Conservation (phyloP, 2,797 vertebrate genomes). For the Miichthys miiuy region DNA sequence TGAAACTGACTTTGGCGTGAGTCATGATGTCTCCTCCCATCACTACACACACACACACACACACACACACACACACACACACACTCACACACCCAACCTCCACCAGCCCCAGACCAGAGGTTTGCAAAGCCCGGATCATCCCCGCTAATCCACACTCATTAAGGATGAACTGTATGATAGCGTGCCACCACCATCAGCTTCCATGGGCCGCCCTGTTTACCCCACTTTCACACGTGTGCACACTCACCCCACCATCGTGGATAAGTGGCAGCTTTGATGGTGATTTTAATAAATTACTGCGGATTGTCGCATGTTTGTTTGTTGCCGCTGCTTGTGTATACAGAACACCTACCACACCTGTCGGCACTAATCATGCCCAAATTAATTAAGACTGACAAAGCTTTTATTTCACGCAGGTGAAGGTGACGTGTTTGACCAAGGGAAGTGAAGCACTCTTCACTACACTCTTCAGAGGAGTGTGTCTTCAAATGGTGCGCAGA, state of each 20-base stretch:
- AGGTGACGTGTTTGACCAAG: constrained; percentile 45
- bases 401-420: constrained; percentile 53
- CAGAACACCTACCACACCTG: constrained; percentile 64
- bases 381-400: constrained; percentile 73
- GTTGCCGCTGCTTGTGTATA: constrained; percentile 57
- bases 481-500: constrained; percentile 45
- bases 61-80: constrained; percentile 6
- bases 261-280: constrained; percentile 79
- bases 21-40: constrained; percentile 49
- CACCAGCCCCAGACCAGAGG: constrained; percentile 73
- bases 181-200: constrained; percentile 69
- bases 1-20: constrained; percentile 69
- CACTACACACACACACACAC: not conserved
- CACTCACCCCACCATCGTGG: constrained; percentile 28
- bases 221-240: constrained; percentile 47
- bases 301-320: constrained; percentile 60
- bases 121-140: constrained; percentile 92
- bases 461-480: constrained; percentile 30
- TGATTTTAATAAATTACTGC: constrained; percentile 80
- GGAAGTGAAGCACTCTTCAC: constrained; percentile 20
- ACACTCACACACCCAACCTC: constrained; percentile 34
- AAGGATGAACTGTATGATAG: constrained; percentile 90
- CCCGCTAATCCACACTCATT: constrained; percentile 90
- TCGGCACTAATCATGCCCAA: constrained; percentile 50
- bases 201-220: constrained; percentile 41